phyloP scores from a whole-genome alignment of 2,113 vertebrate genomes.

The Megaceryle torquata region DNA sequence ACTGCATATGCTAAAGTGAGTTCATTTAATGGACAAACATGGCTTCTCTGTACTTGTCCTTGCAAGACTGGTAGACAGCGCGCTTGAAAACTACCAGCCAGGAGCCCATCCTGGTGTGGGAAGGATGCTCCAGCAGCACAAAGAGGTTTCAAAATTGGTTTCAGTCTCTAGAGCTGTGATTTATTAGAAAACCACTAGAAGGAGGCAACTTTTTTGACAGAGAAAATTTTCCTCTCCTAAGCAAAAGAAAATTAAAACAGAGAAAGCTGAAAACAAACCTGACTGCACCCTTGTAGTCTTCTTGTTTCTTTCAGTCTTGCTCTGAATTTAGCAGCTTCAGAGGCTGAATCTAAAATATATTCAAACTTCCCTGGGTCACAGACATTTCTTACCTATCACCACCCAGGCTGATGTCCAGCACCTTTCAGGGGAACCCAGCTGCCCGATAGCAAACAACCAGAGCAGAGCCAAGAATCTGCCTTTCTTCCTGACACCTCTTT shows the following conservation, averaged over 20 bases:
- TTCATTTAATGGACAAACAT: neutral
- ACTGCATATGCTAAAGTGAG: neutral
- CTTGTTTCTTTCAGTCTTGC: neutral
- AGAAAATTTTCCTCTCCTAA: neutral
- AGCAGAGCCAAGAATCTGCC: neutral
- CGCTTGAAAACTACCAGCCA: neutral
- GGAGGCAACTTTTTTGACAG: neutral
- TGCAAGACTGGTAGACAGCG: neutral
- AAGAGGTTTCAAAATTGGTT: rapidly evolving
- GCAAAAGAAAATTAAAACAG: neutral
- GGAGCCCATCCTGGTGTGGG: rapidly evolving
- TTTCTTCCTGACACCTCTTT: neutral
- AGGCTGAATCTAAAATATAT: neutral
- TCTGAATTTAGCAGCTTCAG: neutral
- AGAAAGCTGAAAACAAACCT: neutral
- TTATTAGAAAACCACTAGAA: neutral
- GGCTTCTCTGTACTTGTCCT: neutral
- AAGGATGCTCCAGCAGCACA: neutral
- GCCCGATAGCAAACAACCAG: neutral
- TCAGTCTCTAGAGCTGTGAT: rapidly evolving
- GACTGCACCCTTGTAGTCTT: neutral
- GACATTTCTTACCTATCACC: neutral
- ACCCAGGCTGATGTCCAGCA: neutral
- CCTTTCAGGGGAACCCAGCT: neutral
- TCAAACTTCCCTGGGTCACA: neutral